Base-by-base conservation (phyloP, 2,797 vertebrate genomes). In the Pipistrellus pipistrellus region DNA sequence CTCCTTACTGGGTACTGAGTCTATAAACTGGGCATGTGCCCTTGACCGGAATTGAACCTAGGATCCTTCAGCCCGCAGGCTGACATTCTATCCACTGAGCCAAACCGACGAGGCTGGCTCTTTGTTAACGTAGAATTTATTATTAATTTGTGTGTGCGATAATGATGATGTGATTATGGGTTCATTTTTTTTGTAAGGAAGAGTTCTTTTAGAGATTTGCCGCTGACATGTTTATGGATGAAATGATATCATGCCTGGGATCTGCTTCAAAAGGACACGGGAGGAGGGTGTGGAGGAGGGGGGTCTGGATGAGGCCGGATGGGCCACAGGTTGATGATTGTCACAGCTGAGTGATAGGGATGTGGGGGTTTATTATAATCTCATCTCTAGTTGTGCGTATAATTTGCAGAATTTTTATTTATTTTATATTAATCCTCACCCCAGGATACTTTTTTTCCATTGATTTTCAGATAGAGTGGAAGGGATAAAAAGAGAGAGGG, bases 151-250 rank as follows among this genome's bases (percentile, higher is more conserved):
- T 89, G 27, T 44, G 76, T 21, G 27, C 21, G 23, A 38, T 35
- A 21, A 71, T 91, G 51, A 23, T 59, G 4, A 4, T 32, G 1
- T 53, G 64, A 32, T 78, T n/a, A 35, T 35, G 78, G 66, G 62
- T 80, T n/a, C 44, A 69, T 76, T 55, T 12, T 38, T 12, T n/a
- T 89, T 80, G 21, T 92, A 71, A 84, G 81, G 32, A 95, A 90
- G 53, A 75, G 46, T 30, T 57, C 55, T 85, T 90, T 85, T 46
- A 53, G 85, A 72, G 66, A 90, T 17, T 72, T 48, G 51, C 2
- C 1, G 1, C 75, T 77, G 64, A 64, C 75, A 71, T 90, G 71
- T 73, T 94, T 90, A 75, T 64, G 46, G 72, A 46, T 72, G 25
- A 91, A 89, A 76, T 76, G 59, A 83, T 73, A 78, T 76, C 73